Evolutionary conservation across 2,113 vertebrate genomes (phyloP).

Genomic region (Puntigrus tetrazona): DNA sequence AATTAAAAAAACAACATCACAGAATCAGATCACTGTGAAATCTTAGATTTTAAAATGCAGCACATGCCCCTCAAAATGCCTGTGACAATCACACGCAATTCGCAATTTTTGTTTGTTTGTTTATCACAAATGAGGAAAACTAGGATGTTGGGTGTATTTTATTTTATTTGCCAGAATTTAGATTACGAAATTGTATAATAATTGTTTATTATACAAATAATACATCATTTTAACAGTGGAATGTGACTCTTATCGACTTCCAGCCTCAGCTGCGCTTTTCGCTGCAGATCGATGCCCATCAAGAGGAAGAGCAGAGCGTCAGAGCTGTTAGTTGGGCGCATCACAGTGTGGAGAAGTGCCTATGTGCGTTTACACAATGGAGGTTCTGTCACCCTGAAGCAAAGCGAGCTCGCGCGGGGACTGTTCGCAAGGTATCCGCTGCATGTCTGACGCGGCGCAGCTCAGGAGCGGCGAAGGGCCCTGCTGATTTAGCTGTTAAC

Average conservation of each 20-base stretch:
- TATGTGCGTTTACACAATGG: conserved; percentile 1
- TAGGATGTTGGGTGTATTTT: too few relatives aligned
- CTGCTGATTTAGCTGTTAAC: conserved; percentile 58
- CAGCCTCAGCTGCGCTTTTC: neutral
- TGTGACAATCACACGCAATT: too few relatives aligned
- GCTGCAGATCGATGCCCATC: neutral
- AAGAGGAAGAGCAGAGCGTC: neutral
- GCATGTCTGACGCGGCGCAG: conserved; percentile 22
- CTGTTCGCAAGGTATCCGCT: conserved; percentile 36
- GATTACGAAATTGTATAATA: neutral
- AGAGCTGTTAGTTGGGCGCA: neutral
- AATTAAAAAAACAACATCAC: too few relatives aligned
- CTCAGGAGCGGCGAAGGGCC: conserved; percentile 30
- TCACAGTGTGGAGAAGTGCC: neutral
- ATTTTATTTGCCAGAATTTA: neutral
- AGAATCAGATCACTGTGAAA: too few relatives aligned
- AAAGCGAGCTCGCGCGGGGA: conserved; percentile 4
- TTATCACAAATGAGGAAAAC: too few relatives aligned
- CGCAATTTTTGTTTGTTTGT: too few relatives aligned
- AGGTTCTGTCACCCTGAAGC: conserved; percentile 26
- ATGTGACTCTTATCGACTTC: neutral
- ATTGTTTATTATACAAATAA: neutral
- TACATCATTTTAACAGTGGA: neutral
- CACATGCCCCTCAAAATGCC: too few relatives aligned
- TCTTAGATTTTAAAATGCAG: too few relatives aligned